These are phyloP conservation scores for Heliconius aoede DNA, from an alignment of 2,888 invertebrate species.

Conservation along the genomic window DNA sequence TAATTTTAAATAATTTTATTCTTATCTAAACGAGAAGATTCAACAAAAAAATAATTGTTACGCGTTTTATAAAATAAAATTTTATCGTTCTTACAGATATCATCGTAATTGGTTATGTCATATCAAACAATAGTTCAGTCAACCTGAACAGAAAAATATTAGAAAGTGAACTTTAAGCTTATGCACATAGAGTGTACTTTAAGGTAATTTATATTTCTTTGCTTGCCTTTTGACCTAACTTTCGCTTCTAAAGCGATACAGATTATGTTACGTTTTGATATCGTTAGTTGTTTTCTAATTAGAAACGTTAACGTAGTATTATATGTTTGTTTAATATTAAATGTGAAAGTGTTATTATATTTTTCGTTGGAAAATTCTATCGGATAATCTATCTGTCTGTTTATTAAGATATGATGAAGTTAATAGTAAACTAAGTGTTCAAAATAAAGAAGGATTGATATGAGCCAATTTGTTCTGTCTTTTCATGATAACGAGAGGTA, in stretches of 20 bases:
- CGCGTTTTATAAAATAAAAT: slow-evolving; percentile 20
- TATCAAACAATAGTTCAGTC: slow-evolving; percentile 17
- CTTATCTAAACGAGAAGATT: background rate
- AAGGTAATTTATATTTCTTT: background rate
- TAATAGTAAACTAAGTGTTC: background rate
- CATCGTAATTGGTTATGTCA: slow-evolving; percentile 42
- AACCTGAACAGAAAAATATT: background rate
- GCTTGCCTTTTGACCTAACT: slow-evolving; percentile 43
- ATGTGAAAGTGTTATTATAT: background rate
- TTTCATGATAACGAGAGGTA: background rate
- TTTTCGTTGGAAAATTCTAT: background rate
- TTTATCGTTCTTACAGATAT: slow-evolving; percentile 23
- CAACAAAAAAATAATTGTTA: slow-evolving; percentile 12
- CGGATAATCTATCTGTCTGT: no score
- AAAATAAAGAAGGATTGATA: background rate
- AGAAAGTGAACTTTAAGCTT: background rate
- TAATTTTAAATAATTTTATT: no score
- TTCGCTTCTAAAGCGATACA: slow-evolving; percentile 42
- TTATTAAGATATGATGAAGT: background rate
- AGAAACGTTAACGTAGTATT: slow-evolving; percentile 22
- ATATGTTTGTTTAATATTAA: slow-evolving; percentile 10
- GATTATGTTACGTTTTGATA: slow-evolving; percentile 33
- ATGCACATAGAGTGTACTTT: slow-evolving; percentile 17
- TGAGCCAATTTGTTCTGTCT: background rate
- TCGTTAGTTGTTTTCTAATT: slow-evolving; percentile 25